A percentile compares a stretch with the other conserved stretches of the same genome.
Evolutionary conservation across 2,888 invertebrate genomes (phyloP).

Genomic region (Syrphus vitripennis): DNA sequence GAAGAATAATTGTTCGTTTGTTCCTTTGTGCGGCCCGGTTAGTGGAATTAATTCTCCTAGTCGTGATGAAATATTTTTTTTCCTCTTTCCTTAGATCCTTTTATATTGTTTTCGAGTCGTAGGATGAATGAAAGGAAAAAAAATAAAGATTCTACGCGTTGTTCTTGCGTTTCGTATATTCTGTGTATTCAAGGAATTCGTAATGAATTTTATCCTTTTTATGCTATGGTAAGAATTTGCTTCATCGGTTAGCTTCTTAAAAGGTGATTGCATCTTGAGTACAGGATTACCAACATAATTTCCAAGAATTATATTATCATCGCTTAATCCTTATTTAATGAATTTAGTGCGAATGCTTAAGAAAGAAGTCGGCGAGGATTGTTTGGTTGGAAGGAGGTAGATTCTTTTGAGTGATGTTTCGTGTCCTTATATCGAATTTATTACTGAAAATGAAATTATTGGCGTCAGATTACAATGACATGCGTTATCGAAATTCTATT

Average conservation of each 20-base stretch:
- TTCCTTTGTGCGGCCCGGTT: conserved; percentile 48
- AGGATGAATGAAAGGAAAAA: not conserved
- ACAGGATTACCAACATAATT: conserved; percentile 55
- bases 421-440: conserved; percentile 41
- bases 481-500: conserved; percentile 39
- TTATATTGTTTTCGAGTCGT: not conserved
- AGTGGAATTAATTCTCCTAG: conserved; percentile 51
- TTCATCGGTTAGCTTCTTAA: not conserved
- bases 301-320: conserved; percentile 50
- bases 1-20: conserved; percentile 69
- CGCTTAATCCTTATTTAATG: conserved; percentile 41
- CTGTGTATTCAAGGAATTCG: not conserved
- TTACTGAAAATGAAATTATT: conserved; percentile 48
- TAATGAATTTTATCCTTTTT: conserved; percentile 55
- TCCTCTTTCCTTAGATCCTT: not conserved
- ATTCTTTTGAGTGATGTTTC: not conserved
- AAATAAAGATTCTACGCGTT: not conserved
- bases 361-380: not conserved
- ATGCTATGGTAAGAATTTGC: conserved; percentile 34
- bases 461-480: conserved; percentile 54
- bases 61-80: conserved; percentile 53
- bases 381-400: not conserved
- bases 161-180: not conserved
- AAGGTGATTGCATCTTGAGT: conserved; percentile 19
- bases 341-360: not conserved